Evolutionary conservation across 2,888 invertebrate genomes (phyloP).

Genomic region (Pollenia angustigena): DNA sequence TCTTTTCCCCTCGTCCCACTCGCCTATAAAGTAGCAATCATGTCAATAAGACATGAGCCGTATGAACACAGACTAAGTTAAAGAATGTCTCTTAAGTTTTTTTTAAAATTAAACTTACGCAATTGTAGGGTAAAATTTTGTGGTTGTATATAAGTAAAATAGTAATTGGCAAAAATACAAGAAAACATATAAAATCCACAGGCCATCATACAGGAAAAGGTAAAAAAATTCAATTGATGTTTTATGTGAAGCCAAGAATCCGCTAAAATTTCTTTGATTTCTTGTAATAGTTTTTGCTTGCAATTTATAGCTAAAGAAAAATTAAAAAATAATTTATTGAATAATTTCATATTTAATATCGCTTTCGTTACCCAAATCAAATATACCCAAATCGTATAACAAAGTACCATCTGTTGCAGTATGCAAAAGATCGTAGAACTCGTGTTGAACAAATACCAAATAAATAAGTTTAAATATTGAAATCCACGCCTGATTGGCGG

Average conservation of each 20-base stretch:
- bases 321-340: neutral
- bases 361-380: constrained; percentile 55
- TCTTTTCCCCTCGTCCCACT: no score
- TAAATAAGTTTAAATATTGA: constrained; percentile 65
- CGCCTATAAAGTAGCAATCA: no score
- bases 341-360: neutral
- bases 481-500: constrained; percentile 64
- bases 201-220: constrained; percentile 50
- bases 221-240: constrained; percentile 59
- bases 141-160: constrained; percentile 62
- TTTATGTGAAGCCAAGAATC: constrained; percentile 62
- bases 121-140: constrained; percentile 68
- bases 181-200: constrained; percentile 68
- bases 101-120: constrained; percentile 50
- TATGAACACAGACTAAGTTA: no score
- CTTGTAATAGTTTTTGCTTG: constrained; percentile 51
- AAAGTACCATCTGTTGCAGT: constrained; percentile 41
- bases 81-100: neutral
- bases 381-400: constrained; percentile 57
- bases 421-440: constrained; percentile 54
- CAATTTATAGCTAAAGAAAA: constrained; percentile 58
- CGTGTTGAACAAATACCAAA: constrained; percentile 60
- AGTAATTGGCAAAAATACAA: constrained; percentile 62
- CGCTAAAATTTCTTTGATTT: constrained; percentile 51
- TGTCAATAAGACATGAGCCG: no score